A percentile compares a stretch with the other conserved stretches of the same genome.
Conservation (phyloP, 2,888 invertebrate species). For the Bellardia pandia region DNA sequence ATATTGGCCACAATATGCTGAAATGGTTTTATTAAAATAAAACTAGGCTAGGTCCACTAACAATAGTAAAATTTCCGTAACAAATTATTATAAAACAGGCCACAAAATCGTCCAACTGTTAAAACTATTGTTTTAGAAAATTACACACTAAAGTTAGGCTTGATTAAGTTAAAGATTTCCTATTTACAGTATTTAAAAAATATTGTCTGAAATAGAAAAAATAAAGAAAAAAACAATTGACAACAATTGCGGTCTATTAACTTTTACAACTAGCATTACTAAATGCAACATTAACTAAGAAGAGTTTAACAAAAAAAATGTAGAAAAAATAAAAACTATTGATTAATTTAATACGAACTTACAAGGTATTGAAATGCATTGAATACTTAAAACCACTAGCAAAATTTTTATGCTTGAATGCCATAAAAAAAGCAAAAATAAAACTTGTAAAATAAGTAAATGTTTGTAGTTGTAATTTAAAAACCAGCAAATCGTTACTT, state of each 20-base stretch:
- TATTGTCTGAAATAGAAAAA: conserved; percentile 9
- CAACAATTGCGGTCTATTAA: conserved; percentile 53
- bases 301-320: not conserved
- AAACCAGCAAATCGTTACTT: conserved; percentile 32
- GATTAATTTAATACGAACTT: conserved; percentile 54
- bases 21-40: not conserved
- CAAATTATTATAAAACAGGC: conserved; percentile 9
- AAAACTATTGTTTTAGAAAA: conserved; percentile 44
- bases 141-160: conserved; percentile 38
- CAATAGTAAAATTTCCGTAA: no score
- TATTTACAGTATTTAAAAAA: conserved; percentile 22
- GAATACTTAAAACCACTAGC: conserved; percentile 4
- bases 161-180: conserved; percentile 55
- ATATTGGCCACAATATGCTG: no score
- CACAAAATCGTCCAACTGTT: conserved; percentile 33
- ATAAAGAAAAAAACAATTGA: conserved; percentile 38
- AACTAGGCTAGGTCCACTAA: no score
- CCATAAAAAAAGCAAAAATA: conserved; percentile 26
- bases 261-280: not conserved
- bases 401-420: conserved; percentile 53
- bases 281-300: conserved; percentile 22
- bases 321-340: conserved; percentile 21
- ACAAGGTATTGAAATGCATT: conserved; percentile 49
- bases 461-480: conserved; percentile 6
- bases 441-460: conserved; percentile 14